Percentiles rank a stretch among this genome's conserved stretches.
Evolutionary conservation across 2,888 invertebrate genomes (phyloP).

Genomic region (Mechanitis mazaeus): DNA sequence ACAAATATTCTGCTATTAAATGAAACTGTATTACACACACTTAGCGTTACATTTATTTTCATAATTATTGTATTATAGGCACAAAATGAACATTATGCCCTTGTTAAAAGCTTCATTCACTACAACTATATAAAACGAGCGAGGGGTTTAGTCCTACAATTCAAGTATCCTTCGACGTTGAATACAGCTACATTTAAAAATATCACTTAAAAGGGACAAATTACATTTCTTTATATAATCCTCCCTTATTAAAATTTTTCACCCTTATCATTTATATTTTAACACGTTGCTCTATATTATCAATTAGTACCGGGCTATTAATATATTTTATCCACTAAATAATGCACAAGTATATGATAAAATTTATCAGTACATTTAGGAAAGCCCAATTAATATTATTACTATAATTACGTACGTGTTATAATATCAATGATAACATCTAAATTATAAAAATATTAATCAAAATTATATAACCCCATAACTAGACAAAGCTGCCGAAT

Average conservation of each 20-base stretch:
- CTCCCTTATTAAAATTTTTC: not conserved
- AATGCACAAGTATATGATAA: too few relatives aligned
- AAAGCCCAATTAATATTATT: too few relatives aligned
- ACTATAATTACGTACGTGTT: not conserved
- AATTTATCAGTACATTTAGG: too few relatives aligned
- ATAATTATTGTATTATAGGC: conserved; percentile 61
- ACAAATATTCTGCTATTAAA: conserved; percentile 49
- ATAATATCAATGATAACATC: not conserved
- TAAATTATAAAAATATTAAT: too few relatives aligned
- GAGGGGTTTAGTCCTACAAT: conserved; percentile 68
- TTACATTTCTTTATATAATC: not conserved
- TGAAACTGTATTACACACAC: conserved; percentile 40
- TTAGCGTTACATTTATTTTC: conserved; percentile 37
- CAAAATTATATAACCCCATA: too few relatives aligned
- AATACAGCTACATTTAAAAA: conserved; percentile 8
- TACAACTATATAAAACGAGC: conserved; percentile 60
- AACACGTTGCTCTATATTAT: too few relatives aligned
- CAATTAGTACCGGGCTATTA: too few relatives aligned
- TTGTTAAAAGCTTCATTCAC: conserved; percentile 42
- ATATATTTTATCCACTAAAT: too few relatives aligned
- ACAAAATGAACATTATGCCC: conserved; percentile 66
- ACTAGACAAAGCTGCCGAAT: conserved; percentile 7
- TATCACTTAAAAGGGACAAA: conserved; percentile 3
- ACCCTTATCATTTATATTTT: not conserved
- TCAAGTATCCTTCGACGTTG: conserved; percentile 26